Base-by-base conservation (phyloP, 2,113 vertebrate genomes). In the Rhinopomastus cyanomelas region DNA sequence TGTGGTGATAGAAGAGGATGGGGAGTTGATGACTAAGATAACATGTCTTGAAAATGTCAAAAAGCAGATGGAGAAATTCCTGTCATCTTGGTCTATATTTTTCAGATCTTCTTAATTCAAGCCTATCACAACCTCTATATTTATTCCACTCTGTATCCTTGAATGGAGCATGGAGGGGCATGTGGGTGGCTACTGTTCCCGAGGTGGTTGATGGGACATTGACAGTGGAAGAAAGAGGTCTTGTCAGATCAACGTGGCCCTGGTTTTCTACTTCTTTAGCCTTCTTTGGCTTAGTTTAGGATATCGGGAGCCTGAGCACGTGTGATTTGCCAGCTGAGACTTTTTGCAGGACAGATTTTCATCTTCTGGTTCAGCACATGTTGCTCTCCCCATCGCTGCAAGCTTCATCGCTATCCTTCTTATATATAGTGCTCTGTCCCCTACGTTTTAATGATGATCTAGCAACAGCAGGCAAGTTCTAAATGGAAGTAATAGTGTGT, bases 261-360 rank as follows among this genome's bases (percentile, higher is more conserved):
- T 30, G 57, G 15, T 25, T 71, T 82, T n/a, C 25, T 34, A 79
- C 71, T 66, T 82, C 49, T 30, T 82, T 49, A 61, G 30, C 11
- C 25, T 72, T 64, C n/a, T 44, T 59, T 37, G 66, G 42, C 49
- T n/a, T 91, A 67, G 76, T 67, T 93, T 76, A 42, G 32, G 49
- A 60, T 67, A 55, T 21, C 34, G 65, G 55, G 37, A 88, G 52
- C 36, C 30, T 57, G 34, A 73, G 42, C 42, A 77, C 83, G 48
- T 25, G 42, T 23, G 7, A 49, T 75, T 82, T 66, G 76, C 53
- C 73, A 59, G 42, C 13, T 67, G 53, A 59, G 62, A 57, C 60
- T 90, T 81, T 42, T 66, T 85, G 57, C 66, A 69, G 80, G 87
- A 78, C 56, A 78, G 80, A 82, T 90, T 92, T 78, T 88, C 46